Evolutionary conservation across 2,797 vertebrate species (phyloP).

Genomic region (Okamejei kenojei): DNA sequence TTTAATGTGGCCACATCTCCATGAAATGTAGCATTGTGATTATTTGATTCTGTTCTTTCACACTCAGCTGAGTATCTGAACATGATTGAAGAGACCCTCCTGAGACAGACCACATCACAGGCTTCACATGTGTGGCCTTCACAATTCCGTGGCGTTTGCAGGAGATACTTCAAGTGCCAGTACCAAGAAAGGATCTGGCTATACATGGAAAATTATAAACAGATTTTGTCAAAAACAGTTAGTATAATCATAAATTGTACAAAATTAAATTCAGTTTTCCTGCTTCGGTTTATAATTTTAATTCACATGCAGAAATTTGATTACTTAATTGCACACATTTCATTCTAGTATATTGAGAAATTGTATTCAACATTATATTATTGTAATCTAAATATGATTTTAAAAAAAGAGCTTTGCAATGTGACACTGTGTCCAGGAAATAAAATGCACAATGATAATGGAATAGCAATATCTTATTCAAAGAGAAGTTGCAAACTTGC

Average conservation of each 20-base stretch:
- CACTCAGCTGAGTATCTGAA: conserved; percentile 35
- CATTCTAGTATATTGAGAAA: neutral
- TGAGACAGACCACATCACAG: conserved; percentile 13
- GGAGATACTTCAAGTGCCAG: neutral
- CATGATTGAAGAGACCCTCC: conserved; percentile 27
- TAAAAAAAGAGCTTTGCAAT: neutral
- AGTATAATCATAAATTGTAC: neutral
- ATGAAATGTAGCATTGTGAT: conserved; percentile 30
- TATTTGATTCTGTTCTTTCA: conserved; percentile 17
- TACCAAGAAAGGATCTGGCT: neutral
- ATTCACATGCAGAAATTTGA: neutral
- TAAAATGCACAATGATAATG: neutral
- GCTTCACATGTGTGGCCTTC: neutral
- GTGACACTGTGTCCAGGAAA: neutral
- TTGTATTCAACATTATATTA: neutral
- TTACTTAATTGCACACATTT: neutral
- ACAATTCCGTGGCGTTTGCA: neutral
- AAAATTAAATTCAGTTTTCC: neutral
- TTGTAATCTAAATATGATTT: neutral
- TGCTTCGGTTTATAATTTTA: neutral
- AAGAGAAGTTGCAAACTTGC: neutral
- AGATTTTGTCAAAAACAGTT: conserved; percentile 20
- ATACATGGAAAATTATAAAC: neutral
- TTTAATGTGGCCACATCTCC: conserved; percentile 34
- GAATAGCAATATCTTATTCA: neutral